phyloP scores from a whole-genome alignment of 2,797 vertebrate genomes.

The Pygocentrus nattereri region DNA sequence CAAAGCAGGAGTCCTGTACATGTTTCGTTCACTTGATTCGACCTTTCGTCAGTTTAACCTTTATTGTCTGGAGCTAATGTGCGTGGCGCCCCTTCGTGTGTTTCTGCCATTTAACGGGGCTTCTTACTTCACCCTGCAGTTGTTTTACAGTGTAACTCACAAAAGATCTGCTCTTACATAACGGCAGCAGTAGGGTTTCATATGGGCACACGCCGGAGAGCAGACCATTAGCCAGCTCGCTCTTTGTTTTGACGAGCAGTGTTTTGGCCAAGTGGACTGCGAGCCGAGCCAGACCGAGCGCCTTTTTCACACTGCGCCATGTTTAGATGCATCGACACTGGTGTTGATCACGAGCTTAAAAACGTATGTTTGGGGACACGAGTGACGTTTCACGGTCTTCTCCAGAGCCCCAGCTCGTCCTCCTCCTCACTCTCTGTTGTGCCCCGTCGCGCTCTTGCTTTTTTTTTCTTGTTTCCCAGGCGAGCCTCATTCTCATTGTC shows the following conservation, averaged over 20 bases:
- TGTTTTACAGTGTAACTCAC: not conserved
- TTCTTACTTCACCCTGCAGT: not conserved
- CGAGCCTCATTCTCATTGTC: not conserved
- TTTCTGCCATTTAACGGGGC: not conserved
- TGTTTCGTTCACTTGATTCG: not conserved
- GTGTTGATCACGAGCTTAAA: not conserved
- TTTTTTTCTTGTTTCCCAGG: not conserved
- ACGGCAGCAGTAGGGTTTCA: slow-evolving; percentile 36
- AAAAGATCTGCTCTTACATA: not conserved
- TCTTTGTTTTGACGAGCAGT: slow-evolving; percentile 49
- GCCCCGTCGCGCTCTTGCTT: too few species aligned
- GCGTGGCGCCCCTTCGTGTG: not conserved
- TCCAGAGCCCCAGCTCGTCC: not conserved
- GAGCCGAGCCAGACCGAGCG: not conserved
- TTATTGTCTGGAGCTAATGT: not conserved
- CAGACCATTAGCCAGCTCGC: slow-evolving; percentile 26
- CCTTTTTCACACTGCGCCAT: slow-evolving; percentile 6
- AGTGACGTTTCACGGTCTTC: not conserved
- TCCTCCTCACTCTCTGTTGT: not conserved
- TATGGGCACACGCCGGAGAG: not conserved
- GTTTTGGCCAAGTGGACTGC: not conserved
- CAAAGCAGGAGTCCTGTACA: not conserved
- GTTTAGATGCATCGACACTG: not conserved
- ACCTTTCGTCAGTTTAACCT: slow-evolving; percentile 16
- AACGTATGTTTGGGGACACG: not conserved